Percentiles rank a stretch among this genome's conserved stretches.
These are phyloP conservation scores for Torymus aiolomorphi DNA, from an alignment of 2,888 invertebrate species.

Conservation along the genomic window DNA sequence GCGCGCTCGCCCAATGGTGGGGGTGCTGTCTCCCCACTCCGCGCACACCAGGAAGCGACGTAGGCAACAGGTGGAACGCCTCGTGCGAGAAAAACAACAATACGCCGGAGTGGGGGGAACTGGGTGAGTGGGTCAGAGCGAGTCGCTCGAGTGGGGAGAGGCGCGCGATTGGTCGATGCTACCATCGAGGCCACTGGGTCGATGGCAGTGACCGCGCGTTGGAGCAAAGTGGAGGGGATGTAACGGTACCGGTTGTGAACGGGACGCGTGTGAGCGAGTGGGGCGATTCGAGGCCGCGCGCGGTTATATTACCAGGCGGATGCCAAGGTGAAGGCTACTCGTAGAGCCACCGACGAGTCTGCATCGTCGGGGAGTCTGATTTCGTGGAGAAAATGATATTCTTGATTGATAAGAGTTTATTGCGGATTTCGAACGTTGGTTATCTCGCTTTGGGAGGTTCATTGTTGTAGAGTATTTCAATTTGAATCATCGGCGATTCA, in stretches of 20 bases:
- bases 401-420: neutral
- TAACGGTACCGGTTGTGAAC: conserved; percentile 69
- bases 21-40: neutral
- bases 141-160: neutral
- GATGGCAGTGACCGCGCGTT: conserved; percentile 60
- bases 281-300: conserved; percentile 31
- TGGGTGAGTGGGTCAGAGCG: conserved; percentile 39
- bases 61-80: conserved; percentile 43
- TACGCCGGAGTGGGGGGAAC: conserved; percentile 20
- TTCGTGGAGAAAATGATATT: too few species aligned
- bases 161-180: conserved; percentile 58
- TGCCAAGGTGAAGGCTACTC: conserved; percentile 49
- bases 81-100: neutral
- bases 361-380: too few species aligned
- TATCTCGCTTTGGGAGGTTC: neutral
- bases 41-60: too few species aligned
- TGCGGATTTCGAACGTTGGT: neutral
- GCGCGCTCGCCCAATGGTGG: neutral
- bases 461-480: too few species aligned
- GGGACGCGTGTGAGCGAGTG: conserved; percentile 35
- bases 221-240: conserved; percentile 40
- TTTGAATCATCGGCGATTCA: too few species aligned
- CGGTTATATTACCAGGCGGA: conserved; percentile 52
- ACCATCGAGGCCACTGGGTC: conserved; percentile 73
- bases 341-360: too few species aligned